Conservation (phyloP, 2,113 vertebrate species). For the Pseudorectes ferrugineus region DNA sequence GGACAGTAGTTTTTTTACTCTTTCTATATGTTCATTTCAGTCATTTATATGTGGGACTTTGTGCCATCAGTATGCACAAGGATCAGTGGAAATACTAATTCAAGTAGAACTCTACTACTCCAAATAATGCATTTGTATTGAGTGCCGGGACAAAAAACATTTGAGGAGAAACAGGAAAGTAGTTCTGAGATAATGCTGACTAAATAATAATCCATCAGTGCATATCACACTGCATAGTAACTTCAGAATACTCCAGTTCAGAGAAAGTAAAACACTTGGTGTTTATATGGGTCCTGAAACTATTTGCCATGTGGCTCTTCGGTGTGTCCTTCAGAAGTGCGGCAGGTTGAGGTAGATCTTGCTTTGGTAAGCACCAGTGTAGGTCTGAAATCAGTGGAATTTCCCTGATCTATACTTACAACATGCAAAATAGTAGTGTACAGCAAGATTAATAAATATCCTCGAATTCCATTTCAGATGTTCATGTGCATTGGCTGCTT, state of each 20-base stretch:
- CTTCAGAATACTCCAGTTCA: not conserved
- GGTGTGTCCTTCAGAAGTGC: not conserved
- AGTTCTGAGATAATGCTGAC: not conserved
- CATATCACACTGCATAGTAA: not conserved
- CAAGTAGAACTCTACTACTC: not conserved
- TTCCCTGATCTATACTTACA: not conserved
- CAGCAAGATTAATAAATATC: not conserved
- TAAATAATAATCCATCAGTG: not conserved
- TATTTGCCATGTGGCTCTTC: not conserved
- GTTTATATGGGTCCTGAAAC: not conserved
- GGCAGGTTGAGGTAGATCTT: not conserved
- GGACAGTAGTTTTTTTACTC: not conserved
- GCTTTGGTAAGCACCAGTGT: not conserved
- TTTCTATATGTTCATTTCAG: not conserved
- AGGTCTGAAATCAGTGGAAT: not conserved
- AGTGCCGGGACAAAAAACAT: not conserved
- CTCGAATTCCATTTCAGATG: not conserved
- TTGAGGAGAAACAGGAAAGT: not conserved
- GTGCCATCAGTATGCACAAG: not conserved
- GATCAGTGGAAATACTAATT: not conserved
- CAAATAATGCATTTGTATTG: not conserved
- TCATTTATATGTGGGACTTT: not conserved
- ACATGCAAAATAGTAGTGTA: not conserved
- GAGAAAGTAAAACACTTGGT: not conserved
- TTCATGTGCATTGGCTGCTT: not conserved